These are phyloP conservation scores for Strix aluco DNA, from an alignment of 2,113 vertebrate genomes.

Conservation along the genomic window DNA sequence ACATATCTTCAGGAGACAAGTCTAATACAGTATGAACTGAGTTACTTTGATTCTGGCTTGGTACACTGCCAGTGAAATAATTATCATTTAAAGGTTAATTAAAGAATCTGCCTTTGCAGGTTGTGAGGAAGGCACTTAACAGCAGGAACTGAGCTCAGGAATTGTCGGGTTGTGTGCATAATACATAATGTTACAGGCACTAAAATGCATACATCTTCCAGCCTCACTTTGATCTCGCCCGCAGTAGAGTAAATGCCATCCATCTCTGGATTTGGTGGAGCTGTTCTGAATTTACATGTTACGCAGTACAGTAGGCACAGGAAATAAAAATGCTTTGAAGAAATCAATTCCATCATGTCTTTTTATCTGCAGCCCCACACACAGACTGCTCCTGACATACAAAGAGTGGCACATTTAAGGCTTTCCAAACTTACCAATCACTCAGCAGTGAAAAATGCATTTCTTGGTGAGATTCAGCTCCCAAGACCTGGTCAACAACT, in stretches of 20 bases:
- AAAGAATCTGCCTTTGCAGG: constrained; percentile 63
- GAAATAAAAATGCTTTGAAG: not conserved
- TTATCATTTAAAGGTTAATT: constrained; percentile 76
- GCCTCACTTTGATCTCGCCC: not conserved
- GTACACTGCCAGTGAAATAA: constrained; percentile 62
- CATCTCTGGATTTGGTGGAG: not conserved
- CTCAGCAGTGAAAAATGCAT: not conserved
- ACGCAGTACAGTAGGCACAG: not conserved
- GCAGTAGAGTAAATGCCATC: not conserved
- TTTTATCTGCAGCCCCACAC: not conserved
- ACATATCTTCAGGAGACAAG: constrained; percentile 17
- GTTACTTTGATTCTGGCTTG: constrained; percentile 50
- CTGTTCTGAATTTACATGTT: not conserved
- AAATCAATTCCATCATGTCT: not conserved
- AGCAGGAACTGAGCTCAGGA: constrained; percentile 51
- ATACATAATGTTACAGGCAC: constrained; percentile 35
- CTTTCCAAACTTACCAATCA: not conserved
- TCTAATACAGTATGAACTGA: not conserved
- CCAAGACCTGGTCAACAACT: not conserved
- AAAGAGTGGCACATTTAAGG: not conserved
- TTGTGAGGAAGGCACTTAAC: constrained; percentile 58
- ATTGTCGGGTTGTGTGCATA: constrained; percentile 37
- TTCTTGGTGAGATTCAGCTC: not conserved
- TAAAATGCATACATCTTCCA: not conserved
- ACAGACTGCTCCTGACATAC: not conserved